Evolutionary conservation across 2,888 invertebrate genomes (phyloP), one percentile per base, ranked within the genome.

Genomic region (Diarsia dahlii): DNA sequence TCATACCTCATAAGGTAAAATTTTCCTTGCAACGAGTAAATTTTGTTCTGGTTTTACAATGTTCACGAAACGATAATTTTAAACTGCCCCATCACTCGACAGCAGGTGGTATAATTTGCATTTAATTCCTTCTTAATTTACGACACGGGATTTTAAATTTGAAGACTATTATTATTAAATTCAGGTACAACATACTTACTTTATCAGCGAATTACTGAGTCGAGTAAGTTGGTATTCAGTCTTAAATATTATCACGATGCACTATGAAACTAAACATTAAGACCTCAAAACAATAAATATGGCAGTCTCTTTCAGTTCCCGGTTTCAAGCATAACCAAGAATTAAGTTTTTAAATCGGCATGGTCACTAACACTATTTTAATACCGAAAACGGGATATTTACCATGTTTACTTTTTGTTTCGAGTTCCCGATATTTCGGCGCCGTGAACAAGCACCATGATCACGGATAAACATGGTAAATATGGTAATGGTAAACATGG

Each of bases 261-360:
- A 45, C 73, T 60, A n/a, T 74, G 5, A 78, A 66, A 72, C 15
- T 63, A 2, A 63, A 63, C 23, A 58, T 23, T 0, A 52, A 46
- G 60, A 28, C 73, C 18, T 12, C 28, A 28, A 28, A 28, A 23
- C 20, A 56, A 28, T 54, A 56, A 23, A 68, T 34, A 70, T 48
- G 12, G 6, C 12, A n/a, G 6, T 62, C 18, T 50, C 10, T 9
- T 52, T 39, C 18, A 56, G 12, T 34, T 50, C 3, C 20, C 23
- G 54, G 62, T 67, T 67, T 62, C 28, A 68, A 68, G 34, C 50
- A 39, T 13, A 45, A 45, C 6, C 3, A 20, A 63, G 28, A 28
- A 28, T 28, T 2, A 28, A 28, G 28, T 28, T 28, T 2, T 28
- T 28, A 28, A 28, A 28, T 2, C 2, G 28, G 2, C 28, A 2